Percentiles rank a stretch among this genome's conserved stretches.
Evolutionary conservation across 2,797 vertebrate genomes (phyloP).

Genomic region (Acropternis orthonyx): DNA sequence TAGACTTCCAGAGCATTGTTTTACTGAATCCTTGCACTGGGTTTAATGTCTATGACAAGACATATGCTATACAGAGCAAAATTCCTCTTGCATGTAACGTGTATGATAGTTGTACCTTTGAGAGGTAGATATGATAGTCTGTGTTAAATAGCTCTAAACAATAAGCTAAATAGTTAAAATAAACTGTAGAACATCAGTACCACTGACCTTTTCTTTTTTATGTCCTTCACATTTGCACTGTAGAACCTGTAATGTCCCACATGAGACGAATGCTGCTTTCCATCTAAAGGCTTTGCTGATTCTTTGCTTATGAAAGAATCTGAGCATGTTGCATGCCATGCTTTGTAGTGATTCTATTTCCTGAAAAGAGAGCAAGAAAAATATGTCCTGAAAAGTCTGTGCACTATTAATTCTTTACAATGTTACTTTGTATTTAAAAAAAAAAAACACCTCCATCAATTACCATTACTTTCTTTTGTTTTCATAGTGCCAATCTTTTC

Average conservation of each 20-base stretch:
- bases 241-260: slow-evolving; percentile 38
- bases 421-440: not conserved
- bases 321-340: slow-evolving; percentile 58
- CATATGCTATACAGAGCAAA: not conserved
- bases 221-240: slow-evolving; percentile 37
- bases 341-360: slow-evolving; percentile 53
- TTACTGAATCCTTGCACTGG: not conserved
- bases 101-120: not conserved
- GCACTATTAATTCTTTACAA: not conserved
- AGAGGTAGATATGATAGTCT: not conserved
- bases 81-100: not conserved
- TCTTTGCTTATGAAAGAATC: slow-evolving; percentile 12
- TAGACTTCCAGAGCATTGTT: not conserved
- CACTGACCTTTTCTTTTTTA: slow-evolving; percentile 34
- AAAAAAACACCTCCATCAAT: not conserved
- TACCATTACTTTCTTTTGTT: not conserved
- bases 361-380: slow-evolving; percentile 46
- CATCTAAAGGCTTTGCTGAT: slow-evolving; percentile 13
- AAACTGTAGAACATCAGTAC: not conserved
- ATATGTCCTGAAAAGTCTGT: not conserved
- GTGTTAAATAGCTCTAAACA: not conserved
- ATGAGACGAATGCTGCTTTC: slow-evolving; percentile 22
- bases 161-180: not conserved
- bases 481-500: not conserved
- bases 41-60: not conserved